Evolutionary conservation across 2,797 vertebrate genomes (phyloP).

Genomic region (Siniperca obscura): DNA sequence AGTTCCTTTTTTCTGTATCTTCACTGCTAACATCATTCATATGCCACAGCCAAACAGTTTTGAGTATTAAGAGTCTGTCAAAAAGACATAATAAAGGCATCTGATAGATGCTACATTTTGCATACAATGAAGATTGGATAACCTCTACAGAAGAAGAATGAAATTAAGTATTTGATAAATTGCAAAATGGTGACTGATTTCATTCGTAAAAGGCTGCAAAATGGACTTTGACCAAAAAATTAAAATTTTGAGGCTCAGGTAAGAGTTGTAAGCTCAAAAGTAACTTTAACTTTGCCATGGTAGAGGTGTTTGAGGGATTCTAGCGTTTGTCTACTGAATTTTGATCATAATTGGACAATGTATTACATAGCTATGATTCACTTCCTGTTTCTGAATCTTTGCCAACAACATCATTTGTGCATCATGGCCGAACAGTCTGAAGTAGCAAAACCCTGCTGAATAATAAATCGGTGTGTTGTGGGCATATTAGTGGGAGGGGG

Average conservation of each 20-base stretch:
- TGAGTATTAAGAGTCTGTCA: background rate
- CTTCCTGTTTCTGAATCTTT: conserved; percentile 24
- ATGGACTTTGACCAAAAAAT: background rate
- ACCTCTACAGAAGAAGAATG: background rate
- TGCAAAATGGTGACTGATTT: background rate
- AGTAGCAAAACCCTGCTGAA: background rate
- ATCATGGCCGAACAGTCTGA: background rate
- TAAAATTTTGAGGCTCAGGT: background rate
- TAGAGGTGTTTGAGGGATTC: background rate
- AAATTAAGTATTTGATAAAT: background rate
- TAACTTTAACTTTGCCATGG: background rate
- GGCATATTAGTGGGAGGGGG: too few relatives aligned
- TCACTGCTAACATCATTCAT: background rate
- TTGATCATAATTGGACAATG: background rate
- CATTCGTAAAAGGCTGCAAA: background rate
- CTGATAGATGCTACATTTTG: conserved; percentile 21
- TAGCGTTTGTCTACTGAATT: background rate
- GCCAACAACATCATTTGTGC: background rate
- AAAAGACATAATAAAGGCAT: conserved; percentile 6
- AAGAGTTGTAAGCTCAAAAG: background rate
- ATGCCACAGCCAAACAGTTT: background rate
- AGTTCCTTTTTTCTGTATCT: conserved; percentile 15
- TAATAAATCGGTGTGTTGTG: too few relatives aligned
- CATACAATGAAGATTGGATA: background rate
- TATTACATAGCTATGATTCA: background rate